Percentiles rank a stretch among this genome's conserved stretches.
Conservation (phyloP, 2,888 invertebrate species). For the Papilio elwesi region DNA sequence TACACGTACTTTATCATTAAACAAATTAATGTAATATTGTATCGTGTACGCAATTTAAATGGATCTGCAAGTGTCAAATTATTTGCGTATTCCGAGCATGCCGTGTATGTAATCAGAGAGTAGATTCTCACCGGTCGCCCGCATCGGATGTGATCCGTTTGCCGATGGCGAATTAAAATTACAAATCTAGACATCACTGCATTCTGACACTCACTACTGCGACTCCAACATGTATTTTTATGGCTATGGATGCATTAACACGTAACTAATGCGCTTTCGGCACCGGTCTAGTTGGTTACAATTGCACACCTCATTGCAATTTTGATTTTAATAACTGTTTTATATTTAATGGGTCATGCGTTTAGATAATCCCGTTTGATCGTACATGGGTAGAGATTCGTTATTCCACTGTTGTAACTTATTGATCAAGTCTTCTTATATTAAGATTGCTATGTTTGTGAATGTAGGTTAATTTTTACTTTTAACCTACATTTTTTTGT, state of each 20-base stretch:
- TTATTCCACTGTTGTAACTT: too few species aligned
- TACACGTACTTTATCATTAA: too few species aligned
- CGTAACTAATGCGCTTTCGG: constrained; percentile 9
- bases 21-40: too few species aligned
- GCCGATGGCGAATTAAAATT: constrained; percentile 62
- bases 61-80: constrained; percentile 32
- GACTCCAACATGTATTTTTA: constrained; percentile 44
- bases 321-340: constrained; percentile 12
- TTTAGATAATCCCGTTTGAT: not conserved
- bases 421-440: too few species aligned
- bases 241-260: constrained; percentile 29
- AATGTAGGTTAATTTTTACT: not conserved
- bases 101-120: constrained; percentile 60
- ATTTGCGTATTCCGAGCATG: constrained; percentile 60
- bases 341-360: not conserved
- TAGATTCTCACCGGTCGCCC: constrained; percentile 64
- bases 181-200: constrained; percentile 55
- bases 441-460: not conserved
- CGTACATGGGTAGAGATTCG: not conserved
- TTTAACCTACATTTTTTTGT: not conserved
- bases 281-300: constrained; percentile 7
- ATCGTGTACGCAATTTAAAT: constrained; percentile 11
- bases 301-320: constrained; percentile 7
- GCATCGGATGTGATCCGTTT: constrained; percentile 62
- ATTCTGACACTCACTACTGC: constrained; percentile 47